A percentile compares a stretch with the other conserved stretches of the same genome.
Conservation (phyloP, 2,888 invertebrate genomes). For the Microctonus brassicae region DNA sequence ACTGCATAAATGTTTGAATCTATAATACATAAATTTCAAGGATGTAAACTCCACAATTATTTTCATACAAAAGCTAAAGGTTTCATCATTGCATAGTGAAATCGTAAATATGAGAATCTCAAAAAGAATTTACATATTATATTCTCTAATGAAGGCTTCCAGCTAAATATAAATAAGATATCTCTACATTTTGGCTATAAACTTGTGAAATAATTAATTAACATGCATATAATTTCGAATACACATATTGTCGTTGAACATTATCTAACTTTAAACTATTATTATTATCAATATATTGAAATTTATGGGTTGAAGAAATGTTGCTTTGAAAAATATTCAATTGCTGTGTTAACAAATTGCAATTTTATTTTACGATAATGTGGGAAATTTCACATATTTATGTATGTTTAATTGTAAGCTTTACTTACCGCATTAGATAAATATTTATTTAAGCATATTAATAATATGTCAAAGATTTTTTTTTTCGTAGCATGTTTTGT, state of each 20-base stretch:
- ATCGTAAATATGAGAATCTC: constrained; percentile 30
- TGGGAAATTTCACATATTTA: too few species aligned
- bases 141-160: neutral
- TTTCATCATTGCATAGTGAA: constrained; percentile 43
- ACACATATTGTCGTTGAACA: neutral
- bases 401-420: too few species aligned
- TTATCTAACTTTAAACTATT: too few species aligned
- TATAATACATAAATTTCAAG: constrained; percentile 38
- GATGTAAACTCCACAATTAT: constrained; percentile 44
- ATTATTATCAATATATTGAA: too few species aligned
- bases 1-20: neutral
- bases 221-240: neutral
- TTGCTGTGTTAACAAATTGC: too few species aligned
- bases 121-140: neutral
- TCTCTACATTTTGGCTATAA: neutral
- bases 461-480: too few species aligned
- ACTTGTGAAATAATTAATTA: neutral
- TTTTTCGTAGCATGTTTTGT: too few species aligned
- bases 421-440: too few species aligned
- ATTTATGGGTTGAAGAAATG: too few species aligned
- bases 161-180: neutral
- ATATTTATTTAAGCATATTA: too few species aligned
- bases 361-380: too few species aligned
- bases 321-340: too few species aligned
- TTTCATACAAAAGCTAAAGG: constrained; percentile 49